Base-by-base conservation (phyloP, 53 echinoderm and acorn worm genomes). In the Zoroaster sp. region DNA sequence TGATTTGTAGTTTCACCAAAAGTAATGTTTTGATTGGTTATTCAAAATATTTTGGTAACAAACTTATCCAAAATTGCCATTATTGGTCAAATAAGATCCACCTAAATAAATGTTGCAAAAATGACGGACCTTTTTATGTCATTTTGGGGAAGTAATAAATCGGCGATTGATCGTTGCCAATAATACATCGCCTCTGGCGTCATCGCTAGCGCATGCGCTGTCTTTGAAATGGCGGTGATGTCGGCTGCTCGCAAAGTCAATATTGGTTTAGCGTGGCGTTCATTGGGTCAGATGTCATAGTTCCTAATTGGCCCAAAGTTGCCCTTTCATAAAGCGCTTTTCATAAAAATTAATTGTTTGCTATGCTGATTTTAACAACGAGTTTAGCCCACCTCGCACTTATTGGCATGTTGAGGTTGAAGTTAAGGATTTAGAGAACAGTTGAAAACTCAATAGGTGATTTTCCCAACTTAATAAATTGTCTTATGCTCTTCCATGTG, bases 201-300 rank as follows among this genome's bases (percentile, higher is more conserved):
- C 66, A 66, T 44, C 66, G 39, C 23, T 8, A 44, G 85, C 85
- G 85, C 85, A 85, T 85, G 85, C 85, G 85, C 49, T 47, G 2
- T 85, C 49, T 85, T 46, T 71, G 85, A 70, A 25, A 54, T 20
- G n/a, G 49, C 85, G 85, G 85, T 35, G 71, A 71, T 85, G 72
- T 85, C 85, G 85, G 85, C 85, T 85, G 85, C 85, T 85, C 71
- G 14, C 71, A 85, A 70, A 83, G 85, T 85, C 85, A 85, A 85
- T 70, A 85, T 70, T 85, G 23, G 47, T n/a, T 35, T 34, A 31
- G 53, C 41, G 41, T 40, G 4, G 42, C 42, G 14, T 41, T 80
- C 25, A 81, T 13, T 66, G 43, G 66, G 81, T 81, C 68, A 81
- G 41, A 66, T 40, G 81, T 43, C 81, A 63, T 41, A 59, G 63